Evolutionary conservation across 2,113 vertebrate genomes (phyloP).

Genomic region (Zosterops borbonicus): DNA sequence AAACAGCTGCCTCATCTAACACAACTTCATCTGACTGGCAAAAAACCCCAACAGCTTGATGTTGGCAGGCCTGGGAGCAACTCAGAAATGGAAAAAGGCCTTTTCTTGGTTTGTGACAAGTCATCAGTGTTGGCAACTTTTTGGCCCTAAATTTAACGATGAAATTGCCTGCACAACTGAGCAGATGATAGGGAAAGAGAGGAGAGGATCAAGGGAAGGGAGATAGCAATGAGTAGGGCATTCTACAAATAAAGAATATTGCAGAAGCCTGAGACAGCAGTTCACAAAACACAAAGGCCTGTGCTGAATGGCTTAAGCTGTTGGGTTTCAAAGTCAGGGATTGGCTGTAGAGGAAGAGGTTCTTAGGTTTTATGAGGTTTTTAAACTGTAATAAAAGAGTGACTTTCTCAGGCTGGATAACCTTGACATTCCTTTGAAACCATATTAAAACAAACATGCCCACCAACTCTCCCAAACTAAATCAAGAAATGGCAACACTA

Average conservation of each 20-base stretch:
- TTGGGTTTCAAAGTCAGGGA: background rate
- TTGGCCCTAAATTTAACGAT: background rate
- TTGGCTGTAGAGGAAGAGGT: background rate
- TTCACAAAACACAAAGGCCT: background rate
- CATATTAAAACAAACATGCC: background rate
- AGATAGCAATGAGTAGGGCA: background rate
- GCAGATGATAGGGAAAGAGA: background rate
- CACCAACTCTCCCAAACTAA: background rate
- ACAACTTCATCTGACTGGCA: background rate
- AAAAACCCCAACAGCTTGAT: background rate
- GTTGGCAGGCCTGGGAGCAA: constrained; percentile 12
- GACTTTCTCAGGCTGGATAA: background rate
- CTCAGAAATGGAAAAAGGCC: background rate
- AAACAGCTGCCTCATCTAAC: constrained; percentile 26
- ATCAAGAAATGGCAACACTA: background rate
- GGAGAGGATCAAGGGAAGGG: background rate
- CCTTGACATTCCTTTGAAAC: constrained; percentile 2
- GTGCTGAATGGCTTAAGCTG: background rate
- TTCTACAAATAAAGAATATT: background rate
- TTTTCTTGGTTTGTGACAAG: constrained; percentile 31
- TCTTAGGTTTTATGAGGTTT: background rate
- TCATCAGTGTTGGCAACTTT: constrained; percentile 2
- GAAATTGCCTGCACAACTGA: background rate
- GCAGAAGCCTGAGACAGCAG: background rate
- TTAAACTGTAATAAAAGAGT: background rate